phyloP scores from a whole-genome alignment of 2,797 vertebrate genomes.

The Rhinoraja longicauda region DNA sequence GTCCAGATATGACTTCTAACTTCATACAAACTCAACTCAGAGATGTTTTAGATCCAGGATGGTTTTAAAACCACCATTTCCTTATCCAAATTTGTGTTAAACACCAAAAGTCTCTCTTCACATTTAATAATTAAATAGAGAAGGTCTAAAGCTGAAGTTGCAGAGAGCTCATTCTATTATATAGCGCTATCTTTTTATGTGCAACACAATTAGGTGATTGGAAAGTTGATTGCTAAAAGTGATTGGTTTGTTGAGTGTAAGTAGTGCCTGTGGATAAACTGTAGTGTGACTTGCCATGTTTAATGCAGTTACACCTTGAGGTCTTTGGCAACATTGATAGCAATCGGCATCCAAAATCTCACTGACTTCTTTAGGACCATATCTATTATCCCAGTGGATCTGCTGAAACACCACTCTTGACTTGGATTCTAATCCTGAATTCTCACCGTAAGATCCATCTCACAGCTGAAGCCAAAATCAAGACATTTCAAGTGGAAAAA shows the following conservation, averaged over 20 bases:
- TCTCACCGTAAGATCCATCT: neutral
- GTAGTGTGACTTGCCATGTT: too few species aligned
- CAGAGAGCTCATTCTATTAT: neutral
- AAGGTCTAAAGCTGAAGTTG: neutral
- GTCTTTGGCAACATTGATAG: too few species aligned
- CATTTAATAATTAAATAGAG: neutral
- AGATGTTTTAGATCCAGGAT: neutral
- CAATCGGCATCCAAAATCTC: neutral
- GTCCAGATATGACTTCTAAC: neutral
- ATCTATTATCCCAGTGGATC: neutral
- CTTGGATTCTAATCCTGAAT: neutral
- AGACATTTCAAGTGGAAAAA: neutral
- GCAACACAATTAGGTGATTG: too few species aligned
- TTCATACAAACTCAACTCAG: neutral
- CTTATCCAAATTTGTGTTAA: neutral
- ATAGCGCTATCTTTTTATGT: too few species aligned
- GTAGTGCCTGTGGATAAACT: too few species aligned
- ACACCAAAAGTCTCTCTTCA: neutral
- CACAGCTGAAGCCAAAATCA: neutral
- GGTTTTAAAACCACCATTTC: neutral
- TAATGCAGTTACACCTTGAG: too few species aligned
- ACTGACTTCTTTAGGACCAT: neutral
- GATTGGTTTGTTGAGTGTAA: too few species aligned
- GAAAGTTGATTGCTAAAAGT: too few species aligned
- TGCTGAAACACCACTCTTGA: neutral